A percentile compares a stretch with the other conserved stretches of the same genome.
phyloP scores from a whole-genome alignment of 2,113 vertebrate genomes.

The Labeo rohita region DNA sequence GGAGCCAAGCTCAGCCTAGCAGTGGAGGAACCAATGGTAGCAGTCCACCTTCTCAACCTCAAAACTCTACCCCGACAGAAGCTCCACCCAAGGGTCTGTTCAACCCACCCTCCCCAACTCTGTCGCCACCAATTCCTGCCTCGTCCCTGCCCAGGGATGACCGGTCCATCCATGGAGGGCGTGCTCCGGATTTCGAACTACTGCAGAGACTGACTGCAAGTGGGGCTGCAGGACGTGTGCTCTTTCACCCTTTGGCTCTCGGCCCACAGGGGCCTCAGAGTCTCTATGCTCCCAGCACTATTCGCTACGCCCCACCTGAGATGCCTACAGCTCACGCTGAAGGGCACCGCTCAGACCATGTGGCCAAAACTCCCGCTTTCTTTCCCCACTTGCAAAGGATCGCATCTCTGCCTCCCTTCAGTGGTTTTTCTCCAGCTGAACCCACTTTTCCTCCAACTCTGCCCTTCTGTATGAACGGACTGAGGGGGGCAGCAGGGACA shows the following conservation, averaged over 20 bases:
- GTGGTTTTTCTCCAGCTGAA: constrained; percentile 77
- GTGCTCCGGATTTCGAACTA: constrained; percentile 79
- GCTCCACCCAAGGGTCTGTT: constrained; percentile 73
- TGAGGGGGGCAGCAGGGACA: constrained; percentile 76
- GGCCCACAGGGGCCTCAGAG: constrained; percentile 80
- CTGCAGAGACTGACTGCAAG: constrained; percentile 82
- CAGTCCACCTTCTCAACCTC: constrained; percentile 74
- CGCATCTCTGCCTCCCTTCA: constrained; percentile 79
- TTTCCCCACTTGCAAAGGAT: constrained; percentile 88
- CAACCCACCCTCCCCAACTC: constrained; percentile 71
- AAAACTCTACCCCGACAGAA: constrained; percentile 74
- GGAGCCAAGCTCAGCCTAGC: constrained; percentile 65
- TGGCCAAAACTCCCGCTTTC: constrained; percentile 74
- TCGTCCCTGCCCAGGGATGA: constrained; percentile 77
- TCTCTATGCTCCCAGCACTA: constrained; percentile 85
- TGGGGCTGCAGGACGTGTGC: constrained; percentile 77
- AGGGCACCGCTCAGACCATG: constrained; percentile 69
- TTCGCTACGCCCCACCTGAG: constrained; percentile 88
- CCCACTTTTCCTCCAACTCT: constrained; percentile 75
- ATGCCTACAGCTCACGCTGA: constrained; percentile 71
- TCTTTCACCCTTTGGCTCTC: constrained; percentile 82
- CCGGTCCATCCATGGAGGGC: constrained; percentile 53
- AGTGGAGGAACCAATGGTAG: constrained; percentile 73
- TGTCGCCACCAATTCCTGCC: constrained; percentile 76
- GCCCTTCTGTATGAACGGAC: constrained; percentile 81